phyloP scores from a whole-genome alignment of 1,140 invertebrate species.

The Leptoteleia sp. region DNA sequence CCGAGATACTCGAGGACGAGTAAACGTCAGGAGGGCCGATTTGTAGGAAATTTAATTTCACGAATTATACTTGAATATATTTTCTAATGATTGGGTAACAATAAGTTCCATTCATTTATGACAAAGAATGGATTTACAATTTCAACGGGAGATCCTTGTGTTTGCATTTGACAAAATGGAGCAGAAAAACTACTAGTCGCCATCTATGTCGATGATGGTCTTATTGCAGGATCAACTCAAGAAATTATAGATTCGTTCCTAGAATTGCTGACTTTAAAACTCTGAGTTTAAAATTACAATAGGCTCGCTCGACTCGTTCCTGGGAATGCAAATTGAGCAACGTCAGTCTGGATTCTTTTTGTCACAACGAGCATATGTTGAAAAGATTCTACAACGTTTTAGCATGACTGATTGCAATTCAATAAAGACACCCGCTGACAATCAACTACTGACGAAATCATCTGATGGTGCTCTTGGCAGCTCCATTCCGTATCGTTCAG shows the following conservation, averaged over 20 bases:
- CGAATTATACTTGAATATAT: too few species aligned
- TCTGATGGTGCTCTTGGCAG: conserved; percentile 3
- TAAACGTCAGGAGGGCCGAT: too few species aligned
- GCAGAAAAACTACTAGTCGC: conserved; percentile 23
- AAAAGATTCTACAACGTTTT: conserved; percentile 32
- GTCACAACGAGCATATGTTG: conserved; percentile 6
- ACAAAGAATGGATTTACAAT: conserved; percentile 14
- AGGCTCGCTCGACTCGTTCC: conserved; percentile 25
- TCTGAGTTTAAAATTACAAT: conserved; percentile 21
- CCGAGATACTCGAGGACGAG: too few species aligned
- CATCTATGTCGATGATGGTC: conserved; percentile 34
- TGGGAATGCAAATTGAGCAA: conserved; percentile 36
- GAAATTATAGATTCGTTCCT: conserved; percentile 9
- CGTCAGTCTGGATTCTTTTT: conserved; percentile 5
- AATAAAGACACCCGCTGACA: conserved; percentile 14
- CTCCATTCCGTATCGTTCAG: conserved; percentile 19
- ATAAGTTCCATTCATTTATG: conserved; percentile 34
- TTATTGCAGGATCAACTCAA: conserved; percentile 15
- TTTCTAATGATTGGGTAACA: too few species aligned
- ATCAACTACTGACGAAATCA: conserved; percentile 10
- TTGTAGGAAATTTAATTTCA: too few species aligned
- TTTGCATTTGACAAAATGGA: conserved; percentile 8
- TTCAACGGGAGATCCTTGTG: conserved; percentile 26
- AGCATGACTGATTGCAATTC: conserved; percentile 7
- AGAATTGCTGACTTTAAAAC: conserved; percentile 15